phyloP scores from a whole-genome alignment of 2,113 vertebrate genomes.

The Circaetus cinerascens region DNA sequence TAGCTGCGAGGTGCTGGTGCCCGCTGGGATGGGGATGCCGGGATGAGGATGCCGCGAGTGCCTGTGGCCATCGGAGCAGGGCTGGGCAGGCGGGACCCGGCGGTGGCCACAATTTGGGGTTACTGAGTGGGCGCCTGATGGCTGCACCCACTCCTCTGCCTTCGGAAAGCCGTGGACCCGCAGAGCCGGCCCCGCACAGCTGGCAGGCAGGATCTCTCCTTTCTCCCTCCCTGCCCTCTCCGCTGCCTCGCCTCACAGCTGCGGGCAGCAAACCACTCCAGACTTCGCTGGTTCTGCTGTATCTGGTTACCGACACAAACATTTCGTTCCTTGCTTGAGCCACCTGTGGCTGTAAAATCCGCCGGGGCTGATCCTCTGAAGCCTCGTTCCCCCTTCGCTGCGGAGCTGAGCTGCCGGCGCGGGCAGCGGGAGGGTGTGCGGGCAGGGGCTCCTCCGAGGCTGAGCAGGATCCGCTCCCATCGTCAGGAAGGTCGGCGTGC shows the following conservation, averaged over 20 bases:
- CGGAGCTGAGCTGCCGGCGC: not conserved
- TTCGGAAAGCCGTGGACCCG: not conserved
- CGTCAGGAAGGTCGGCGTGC: not conserved
- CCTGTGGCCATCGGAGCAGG: not conserved
- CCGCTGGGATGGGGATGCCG: not conserved
- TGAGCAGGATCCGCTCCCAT: not conserved
- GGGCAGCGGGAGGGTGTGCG: not conserved
- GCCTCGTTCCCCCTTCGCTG: not conserved
- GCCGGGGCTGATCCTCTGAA: not conserved
- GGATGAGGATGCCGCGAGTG: not conserved
- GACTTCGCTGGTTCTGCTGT: not conserved
- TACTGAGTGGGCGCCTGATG: not conserved
- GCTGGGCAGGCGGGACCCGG: not conserved
- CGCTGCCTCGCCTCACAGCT: not conserved
- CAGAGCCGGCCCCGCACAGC: not conserved
- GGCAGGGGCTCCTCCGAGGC: not conserved
- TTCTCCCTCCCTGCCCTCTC: not conserved
- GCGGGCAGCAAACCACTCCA: not conserved
- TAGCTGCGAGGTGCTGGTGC: not conserved
- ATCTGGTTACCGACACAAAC: not conserved
- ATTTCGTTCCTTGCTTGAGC: not conserved
- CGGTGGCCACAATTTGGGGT: accelerated
- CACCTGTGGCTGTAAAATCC: not conserved
- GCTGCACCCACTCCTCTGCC: not conserved
- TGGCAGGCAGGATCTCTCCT: not conserved